phyloP scores from a whole-genome alignment of 2,797 vertebrate genomes.

The Glossophaga mutica region DNA sequence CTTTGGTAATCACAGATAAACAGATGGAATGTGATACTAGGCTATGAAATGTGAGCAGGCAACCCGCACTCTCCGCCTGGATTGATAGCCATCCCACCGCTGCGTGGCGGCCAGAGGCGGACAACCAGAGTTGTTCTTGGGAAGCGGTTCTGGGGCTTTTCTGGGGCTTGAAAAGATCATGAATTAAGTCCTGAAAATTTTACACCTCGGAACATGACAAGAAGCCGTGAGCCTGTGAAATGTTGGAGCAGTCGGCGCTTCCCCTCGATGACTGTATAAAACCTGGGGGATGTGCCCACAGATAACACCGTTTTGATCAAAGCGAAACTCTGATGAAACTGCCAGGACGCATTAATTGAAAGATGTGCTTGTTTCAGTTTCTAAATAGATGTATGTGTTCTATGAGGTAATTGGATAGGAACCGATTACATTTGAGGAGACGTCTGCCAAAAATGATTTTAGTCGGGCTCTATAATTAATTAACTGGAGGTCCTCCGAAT shows the following conservation, averaged over 20 bases:
- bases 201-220: not conserved
- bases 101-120: not conserved
- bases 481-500: slow-evolving; percentile 29
- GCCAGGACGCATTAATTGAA: slow-evolving; percentile 57
- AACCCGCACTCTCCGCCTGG: not conserved
- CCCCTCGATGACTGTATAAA: not conserved
- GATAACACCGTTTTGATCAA: slow-evolving; percentile 38
- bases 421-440: slow-evolving; percentile 50
- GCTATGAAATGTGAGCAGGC: not conserved
- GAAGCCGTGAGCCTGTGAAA: not conserved
- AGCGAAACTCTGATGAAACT: not conserved
- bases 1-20: not conserved
- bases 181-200: not conserved
- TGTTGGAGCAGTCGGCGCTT: not conserved
- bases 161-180: slow-evolving; percentile 21
- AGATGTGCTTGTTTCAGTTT: slow-evolving; percentile 51
- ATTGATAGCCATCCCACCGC: not conserved
- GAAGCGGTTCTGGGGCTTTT: not conserved
- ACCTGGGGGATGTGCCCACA: not conserved
- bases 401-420: slow-evolving; percentile 64
- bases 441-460: slow-evolving; percentile 71
- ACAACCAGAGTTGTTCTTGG: not conserved
- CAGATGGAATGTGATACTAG: not conserved
- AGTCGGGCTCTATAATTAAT: slow-evolving; percentile 50
- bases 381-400: slow-evolving; percentile 65